A percentile compares a stretch with the other conserved stretches of the same genome.
Evolutionary conservation across 1,140 invertebrate genomes (phyloP).

Genomic region (Drosophila teissieri): DNA sequence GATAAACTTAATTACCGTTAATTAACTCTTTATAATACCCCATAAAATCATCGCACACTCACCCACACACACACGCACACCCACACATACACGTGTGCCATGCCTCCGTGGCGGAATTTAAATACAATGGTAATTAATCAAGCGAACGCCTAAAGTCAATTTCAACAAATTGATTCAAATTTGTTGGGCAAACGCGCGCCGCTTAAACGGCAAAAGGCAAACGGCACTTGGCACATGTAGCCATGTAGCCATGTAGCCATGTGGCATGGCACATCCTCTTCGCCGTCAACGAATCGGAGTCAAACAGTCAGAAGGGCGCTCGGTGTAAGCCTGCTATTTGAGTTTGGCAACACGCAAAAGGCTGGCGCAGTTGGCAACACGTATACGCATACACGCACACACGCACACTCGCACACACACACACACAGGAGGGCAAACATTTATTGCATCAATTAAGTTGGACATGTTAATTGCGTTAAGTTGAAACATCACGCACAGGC

Average conservation of each 20-base stretch:
- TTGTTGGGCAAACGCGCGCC: constrained; percentile 67
- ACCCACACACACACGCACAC: neutral
- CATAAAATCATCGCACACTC: constrained; percentile 13
- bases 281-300: constrained; percentile 10
- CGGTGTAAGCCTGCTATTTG: constrained; percentile 51
- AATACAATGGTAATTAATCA: constrained; percentile 80
- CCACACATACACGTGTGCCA: neutral
- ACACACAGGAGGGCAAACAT: constrained; percentile 63
- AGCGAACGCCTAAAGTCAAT: constrained; percentile 77
- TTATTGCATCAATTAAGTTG: constrained; percentile 84
- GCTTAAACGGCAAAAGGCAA: constrained; percentile 40
- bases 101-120: constrained; percentile 38
- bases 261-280: neutral
- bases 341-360: constrained; percentile 79
- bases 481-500: constrained; percentile 80
- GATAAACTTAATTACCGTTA: constrained; percentile 45
- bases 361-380: constrained; percentile 62
- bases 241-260: too few relatives aligned
- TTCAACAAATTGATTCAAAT: constrained; percentile 83
- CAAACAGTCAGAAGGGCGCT: constrained; percentile 38
- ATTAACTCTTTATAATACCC: constrained; percentile 37
- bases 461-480: constrained; percentile 83
- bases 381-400: constrained; percentile 46
- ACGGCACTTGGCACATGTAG: too few relatives aligned
- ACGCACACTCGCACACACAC: constrained; percentile 32